Evolutionary conservation across 2,113 vertebrate genomes (phyloP), one percentile per base, ranked within the genome.

Genomic region (Apaloderma vittatum): DNA sequence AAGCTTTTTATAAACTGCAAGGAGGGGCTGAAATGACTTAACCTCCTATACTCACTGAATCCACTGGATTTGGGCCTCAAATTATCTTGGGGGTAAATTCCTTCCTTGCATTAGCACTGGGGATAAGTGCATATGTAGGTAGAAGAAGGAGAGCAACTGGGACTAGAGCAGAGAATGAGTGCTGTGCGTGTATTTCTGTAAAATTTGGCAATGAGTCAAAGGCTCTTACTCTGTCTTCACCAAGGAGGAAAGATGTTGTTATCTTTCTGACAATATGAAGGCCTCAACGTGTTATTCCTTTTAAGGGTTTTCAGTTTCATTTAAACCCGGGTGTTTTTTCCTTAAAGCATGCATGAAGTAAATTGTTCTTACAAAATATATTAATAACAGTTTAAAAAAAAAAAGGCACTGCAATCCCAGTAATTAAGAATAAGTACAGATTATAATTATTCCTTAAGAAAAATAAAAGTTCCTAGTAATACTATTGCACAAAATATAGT

Each of bases 81-180:
- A 84, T 51, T 32, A 37, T 65, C 61, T 30, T 72, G 15, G 14
- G 45, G 12, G 20, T 51, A 23, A 36, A 58, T 83, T 89, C 18
- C 3, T 74, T 65, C 17, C 17, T 71, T 11, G 29, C 0, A 0
- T 9, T 29, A 58, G 17, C 9, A 20, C 20, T 13, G 18, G 21
- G 4, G 9, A 70, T 43, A 48, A 85, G 45, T 24, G 5, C 22
- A 18, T 30, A 8, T 1, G 6, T 22, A n/a, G 22, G 2, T 59
- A 15, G 16, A 67, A 67, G 27, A 73, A 17, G 11, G 27, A 85
- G 58, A 83, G 27, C 30, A n/a, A 32, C 20, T 23, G 15, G 8
- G 5, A 52, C 3, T 34, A 37, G 12, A 83, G 15, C 22, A 73
- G 27, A 79, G 40, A 74, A 51, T 36, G 7, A 68, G 8, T 57